Evolutionary conservation across 2,888 invertebrate genomes (phyloP), one percentile per base, ranked within the genome.

Genomic region (Pristionchus maxplancki): DNA sequence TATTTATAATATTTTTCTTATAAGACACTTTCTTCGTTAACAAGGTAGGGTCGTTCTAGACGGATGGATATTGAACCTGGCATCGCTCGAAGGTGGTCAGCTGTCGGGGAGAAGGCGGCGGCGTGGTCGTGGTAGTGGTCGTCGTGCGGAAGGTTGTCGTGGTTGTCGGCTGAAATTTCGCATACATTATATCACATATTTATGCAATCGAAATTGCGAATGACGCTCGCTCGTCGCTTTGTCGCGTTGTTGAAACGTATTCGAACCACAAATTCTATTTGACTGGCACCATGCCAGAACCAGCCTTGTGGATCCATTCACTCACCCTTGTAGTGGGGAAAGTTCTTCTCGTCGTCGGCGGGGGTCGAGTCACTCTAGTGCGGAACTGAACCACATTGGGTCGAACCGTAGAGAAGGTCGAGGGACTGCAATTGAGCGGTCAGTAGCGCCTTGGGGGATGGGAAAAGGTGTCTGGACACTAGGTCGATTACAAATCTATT

Each of bases 381-480:
- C 88, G 88, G 88, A 88, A 88, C 62, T 88, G 88, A 24, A 88
- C 88, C 50, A 88, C 88, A 58, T 88, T 88, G n/a, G 88, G 88
- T 20, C 88, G 88, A 9, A 88, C 88, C 13, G 88, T 88, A 0
- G 81, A 78, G 78, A 88, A 81, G 37, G 88, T 88, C 17, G 88
- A 62, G 37, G 71, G 37, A 20, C 34, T 71, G 71, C 31, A 71
- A 34, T 28, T 28, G 71, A 34, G 24, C 11, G 44, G 44, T 78
- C 40, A 78, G 40, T 17, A 44, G 17, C 6, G 34, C 5, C 78
- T 4, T 78, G 24, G 28, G 3, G 13, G 34, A 40, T 0, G 17
- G 0, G n/a, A 31, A 40, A 31, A 11, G 78, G 78, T 11, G n/a
- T 24, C 1, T 1, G n/a, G 44, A 6, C 28, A 40, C 44, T 40